phyloP scores from a whole-genome alignment of 2,888 invertebrate genomes.

The Panorpa germanica region DNA sequence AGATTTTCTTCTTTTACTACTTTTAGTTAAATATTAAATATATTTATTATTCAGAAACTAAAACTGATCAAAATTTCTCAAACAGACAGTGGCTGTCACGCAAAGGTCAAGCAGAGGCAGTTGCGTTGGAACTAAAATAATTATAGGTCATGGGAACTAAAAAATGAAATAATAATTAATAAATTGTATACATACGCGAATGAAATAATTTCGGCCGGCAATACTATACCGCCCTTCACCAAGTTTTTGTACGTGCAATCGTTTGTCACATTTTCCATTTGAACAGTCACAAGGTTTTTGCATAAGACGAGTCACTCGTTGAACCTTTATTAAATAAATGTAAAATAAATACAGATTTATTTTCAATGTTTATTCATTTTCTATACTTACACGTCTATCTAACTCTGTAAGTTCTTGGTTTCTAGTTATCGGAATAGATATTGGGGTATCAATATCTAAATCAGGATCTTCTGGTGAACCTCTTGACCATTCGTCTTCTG shows the following conservation, averaged over 20 bases:
- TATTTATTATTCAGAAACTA: too few relatives aligned
- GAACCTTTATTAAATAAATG: too few relatives aligned
- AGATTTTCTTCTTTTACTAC: too few relatives aligned
- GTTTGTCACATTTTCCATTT: conserved; percentile 47
- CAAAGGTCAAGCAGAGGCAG: too few relatives aligned
- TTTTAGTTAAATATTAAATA: too few relatives aligned
- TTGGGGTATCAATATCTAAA: conserved; percentile 32
- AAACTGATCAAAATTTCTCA: too few relatives aligned
- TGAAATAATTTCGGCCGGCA: conserved; percentile 71
- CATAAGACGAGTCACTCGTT: conserved; percentile 48
- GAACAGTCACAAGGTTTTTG: conserved; percentile 57
- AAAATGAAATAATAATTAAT: too few relatives aligned
- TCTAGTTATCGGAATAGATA: too few relatives aligned
- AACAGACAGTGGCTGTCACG: too few relatives aligned
- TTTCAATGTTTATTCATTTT: conserved; percentile 11
- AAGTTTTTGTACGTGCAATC: conserved; percentile 59
- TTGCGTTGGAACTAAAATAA: too few relatives aligned
- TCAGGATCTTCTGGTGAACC: conserved; percentile 50
- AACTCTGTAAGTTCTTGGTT: conserved; percentile 55
- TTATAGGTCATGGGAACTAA: too few relatives aligned
- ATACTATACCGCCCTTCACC: conserved; percentile 77
- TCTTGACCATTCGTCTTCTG: conserved; percentile 53
- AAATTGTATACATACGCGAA: conserved; percentile 67
- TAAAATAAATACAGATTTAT: too few relatives aligned
- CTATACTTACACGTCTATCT: conserved; percentile 31